These are phyloP conservation scores for Tanytarsus gracilentus DNA, from an alignment of 2,888 invertebrate genomes.

Conservation along the genomic window DNA sequence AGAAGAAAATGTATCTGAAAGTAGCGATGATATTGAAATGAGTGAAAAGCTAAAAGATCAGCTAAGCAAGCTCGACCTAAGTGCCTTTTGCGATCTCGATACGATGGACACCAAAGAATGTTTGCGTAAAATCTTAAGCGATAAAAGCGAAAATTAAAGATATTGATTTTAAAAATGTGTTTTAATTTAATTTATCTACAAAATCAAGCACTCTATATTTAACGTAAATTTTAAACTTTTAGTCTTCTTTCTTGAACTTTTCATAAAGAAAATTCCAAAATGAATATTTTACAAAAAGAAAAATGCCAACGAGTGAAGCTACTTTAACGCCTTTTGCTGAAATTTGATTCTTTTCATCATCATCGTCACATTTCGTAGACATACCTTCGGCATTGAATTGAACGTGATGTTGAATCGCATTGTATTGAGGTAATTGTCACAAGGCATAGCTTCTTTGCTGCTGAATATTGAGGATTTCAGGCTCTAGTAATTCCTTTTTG, in stretches of 20 bases:
- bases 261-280: conserved; percentile 22
- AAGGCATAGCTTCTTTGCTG: background rate
- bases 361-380: conserved; percentile 3
- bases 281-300: conserved; percentile 19
- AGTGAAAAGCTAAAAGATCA: conserved; percentile 25
- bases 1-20: too few relatives aligned
- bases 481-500: conserved; percentile 17
- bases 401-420: background rate
- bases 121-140: conserved; percentile 45
- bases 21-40: conserved; percentile 25
- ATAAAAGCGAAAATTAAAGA: conserved; percentile 38
- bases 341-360: background rate
- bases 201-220: background rate
- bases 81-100: conserved; percentile 45
- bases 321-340: background rate
- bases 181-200: background rate
- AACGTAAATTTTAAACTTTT: too few relatives aligned
- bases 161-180: background rate
- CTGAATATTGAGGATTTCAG: background rate
- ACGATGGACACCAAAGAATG: conserved; percentile 45
- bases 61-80: conserved; percentile 43
- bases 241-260: background rate
- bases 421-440: conserved; percentile 19
- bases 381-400: background rate
- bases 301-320: background rate